These are phyloP conservation scores for Rutpela maculata DNA, from an alignment of 2,888 invertebrate species.

Conservation along the genomic window DNA sequence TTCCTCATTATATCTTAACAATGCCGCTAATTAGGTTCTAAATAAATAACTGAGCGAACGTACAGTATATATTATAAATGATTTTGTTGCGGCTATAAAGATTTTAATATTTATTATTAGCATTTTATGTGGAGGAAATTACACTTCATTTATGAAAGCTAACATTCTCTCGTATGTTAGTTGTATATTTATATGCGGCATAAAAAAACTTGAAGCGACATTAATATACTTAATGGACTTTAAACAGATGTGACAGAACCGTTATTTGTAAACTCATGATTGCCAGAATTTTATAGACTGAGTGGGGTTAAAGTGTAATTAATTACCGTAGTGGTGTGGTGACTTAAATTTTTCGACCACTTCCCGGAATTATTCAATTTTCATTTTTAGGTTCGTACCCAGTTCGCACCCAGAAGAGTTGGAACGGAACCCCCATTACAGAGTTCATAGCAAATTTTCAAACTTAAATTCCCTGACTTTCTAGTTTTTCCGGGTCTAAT, in stretches of 20 bases:
- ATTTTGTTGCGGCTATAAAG: slow-evolving; percentile 4
- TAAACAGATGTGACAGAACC: slow-evolving; percentile 14
- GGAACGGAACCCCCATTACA: too few species aligned
- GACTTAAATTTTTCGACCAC: too few species aligned
- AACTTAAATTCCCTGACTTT: too few species aligned
- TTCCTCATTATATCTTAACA: slow-evolving; percentile 3
- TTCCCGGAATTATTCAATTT: too few species aligned
- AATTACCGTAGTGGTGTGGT: too few species aligned
- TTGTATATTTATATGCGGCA: neutral
- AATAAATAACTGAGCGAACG: neutral
- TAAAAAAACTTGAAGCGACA: slow-evolving; percentile 19
- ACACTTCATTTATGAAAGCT: neutral
- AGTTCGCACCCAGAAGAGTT: too few species aligned
- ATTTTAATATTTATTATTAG: slow-evolving; percentile 4
- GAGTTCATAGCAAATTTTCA: too few species aligned
- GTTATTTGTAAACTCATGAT: slow-evolving; percentile 8
- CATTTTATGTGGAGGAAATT: slow-evolving; percentile 4
- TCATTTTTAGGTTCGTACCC: too few species aligned
- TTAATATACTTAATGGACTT: slow-evolving; percentile 20
- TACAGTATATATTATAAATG: neutral
- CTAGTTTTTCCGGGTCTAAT: too few species aligned
- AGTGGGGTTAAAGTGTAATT: neutral
- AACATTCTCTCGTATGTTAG: slow-evolving; percentile 21
- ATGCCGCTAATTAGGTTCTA: slow-evolving; percentile 2
- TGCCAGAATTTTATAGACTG: neutral